Conservation (phyloP, 2,113 vertebrate genomes). For the Reinhardtius hippoglossoides region DNA sequence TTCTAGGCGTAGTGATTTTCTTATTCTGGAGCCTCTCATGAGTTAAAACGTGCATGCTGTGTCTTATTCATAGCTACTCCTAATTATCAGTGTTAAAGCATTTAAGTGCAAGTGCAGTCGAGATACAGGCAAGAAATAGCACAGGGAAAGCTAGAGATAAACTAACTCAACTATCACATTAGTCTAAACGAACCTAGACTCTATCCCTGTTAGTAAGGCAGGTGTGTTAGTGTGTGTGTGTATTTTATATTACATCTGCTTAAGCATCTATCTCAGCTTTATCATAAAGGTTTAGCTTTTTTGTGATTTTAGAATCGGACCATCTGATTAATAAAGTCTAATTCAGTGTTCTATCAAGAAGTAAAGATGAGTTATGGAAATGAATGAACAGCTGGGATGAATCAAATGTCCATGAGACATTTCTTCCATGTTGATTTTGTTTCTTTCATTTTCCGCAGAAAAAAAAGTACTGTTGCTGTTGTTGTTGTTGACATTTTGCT, state of each 20-base stretch:
- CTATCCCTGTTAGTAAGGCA: conserved; percentile 60
- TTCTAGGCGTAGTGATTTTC: conserved; percentile 13
- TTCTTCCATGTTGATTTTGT: not conserved
- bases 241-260: conserved; percentile 37
- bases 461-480: conserved; percentile 15
- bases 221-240: conserved; percentile 42
- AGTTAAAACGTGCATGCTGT: conserved; percentile 48
- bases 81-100: conserved; percentile 16
- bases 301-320: conserved; percentile 26
- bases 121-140: conserved; percentile 50
- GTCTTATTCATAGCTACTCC: not conserved
- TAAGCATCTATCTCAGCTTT: conserved; percentile 48
- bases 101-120: conserved; percentile 52
- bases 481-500: conserved; percentile 38
- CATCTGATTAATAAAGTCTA: conserved; percentile 10
- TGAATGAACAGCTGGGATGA: conserved; percentile 19
- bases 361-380: conserved; percentile 6
- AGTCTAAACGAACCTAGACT: conserved; percentile 52
- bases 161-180: conserved; percentile 50
- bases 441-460: conserved; percentile 11
- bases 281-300: conserved; percentile 29
- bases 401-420: not conserved
- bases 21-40: conserved; percentile 18
- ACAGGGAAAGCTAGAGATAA: conserved; percentile 44
- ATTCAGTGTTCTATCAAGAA: conserved; percentile 7